These are phyloP conservation scores for Rhinoptilus africanus DNA, from an alignment of 2,113 vertebrate genomes.

Conservation along the genomic window DNA sequence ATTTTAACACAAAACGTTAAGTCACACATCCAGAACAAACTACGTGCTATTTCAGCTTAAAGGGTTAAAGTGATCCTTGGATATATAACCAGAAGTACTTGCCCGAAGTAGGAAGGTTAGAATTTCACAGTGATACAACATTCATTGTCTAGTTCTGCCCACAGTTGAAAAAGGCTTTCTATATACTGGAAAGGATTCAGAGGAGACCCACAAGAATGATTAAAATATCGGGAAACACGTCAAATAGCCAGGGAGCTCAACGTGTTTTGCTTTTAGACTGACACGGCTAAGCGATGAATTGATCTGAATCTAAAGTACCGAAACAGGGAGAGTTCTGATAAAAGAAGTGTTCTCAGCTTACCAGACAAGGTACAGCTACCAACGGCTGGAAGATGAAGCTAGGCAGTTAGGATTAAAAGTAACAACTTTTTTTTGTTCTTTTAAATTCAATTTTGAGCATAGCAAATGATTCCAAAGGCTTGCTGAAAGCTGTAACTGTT, in stretches of 20 bases:
- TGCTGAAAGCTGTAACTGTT: neutral
- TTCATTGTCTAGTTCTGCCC: neutral
- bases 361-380: neutral
- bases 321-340: neutral
- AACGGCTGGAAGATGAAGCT: neutral
- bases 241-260: neutral
- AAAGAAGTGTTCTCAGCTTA: neutral
- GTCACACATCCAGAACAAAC: neutral
- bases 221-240: neutral
- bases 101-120: neutral
- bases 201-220: neutral
- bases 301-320: neutral
- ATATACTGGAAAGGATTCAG: neutral
- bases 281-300: neutral
- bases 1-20: neutral
- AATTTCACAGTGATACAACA: neutral
- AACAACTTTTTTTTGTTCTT: neutral
- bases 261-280: neutral
- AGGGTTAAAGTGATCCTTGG: neutral
- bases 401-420: neutral
- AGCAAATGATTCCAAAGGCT: neutral
- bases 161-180: neutral
- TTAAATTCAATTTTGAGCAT: neutral
- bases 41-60: neutral
- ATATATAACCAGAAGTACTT: neutral